Evolutionary conservation across 1,140 invertebrate genomes (phyloP), one percentile per base, ranked within the genome.

Genomic region (Sinonovacula constricta): DNA sequence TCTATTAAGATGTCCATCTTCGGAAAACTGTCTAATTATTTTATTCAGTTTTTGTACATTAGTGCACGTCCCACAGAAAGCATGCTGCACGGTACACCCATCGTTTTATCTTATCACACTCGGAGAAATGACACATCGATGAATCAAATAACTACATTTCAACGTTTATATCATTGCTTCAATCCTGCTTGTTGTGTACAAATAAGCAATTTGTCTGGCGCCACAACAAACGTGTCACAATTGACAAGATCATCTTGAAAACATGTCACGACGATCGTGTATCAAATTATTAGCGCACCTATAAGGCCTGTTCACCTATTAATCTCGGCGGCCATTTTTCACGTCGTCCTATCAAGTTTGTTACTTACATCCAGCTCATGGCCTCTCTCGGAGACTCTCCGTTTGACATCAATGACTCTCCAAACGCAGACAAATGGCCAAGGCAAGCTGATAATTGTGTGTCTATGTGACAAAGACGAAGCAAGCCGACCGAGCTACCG

Each of bases 191-290:
- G n/a, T n/a, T n/a, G n/a, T n/a, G n/a, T n/a, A n/a, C n/a, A n/a
- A n/a, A n/a, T n/a, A n/a, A n/a, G n/a, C n/a, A n/a, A n/a, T n/a
- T 45, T 18, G 26, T 30, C 33, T 30, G 18, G 70, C 57, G 39
- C 39, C 39, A 33, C 62, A 74, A 74, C 70, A 74, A 18, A 12
- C 57, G 70, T 74, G 70, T 74, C 70, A 74, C 70, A 31, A 18
- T 45, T 26, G 59, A 34, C 36, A 39, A 22, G 14, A 7, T n/a
- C 28, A 31, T 10, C 39, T 45, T 10, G 7, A 45, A 45, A 7
- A 10, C 39, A 22, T 74, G 70, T 74, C 70, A 31, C 24, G 31
- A 51, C 45, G 18, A 33, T 14, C 59, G 45, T 74, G 70, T 74
- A 60, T 33, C n/a, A n/a, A n/a, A n/a, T n/a, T n/a, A n/a, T n/a